Evolutionary conservation across 2,113 vertebrate genomes (phyloP).

Genomic region (Struthidea cinerea): DNA sequence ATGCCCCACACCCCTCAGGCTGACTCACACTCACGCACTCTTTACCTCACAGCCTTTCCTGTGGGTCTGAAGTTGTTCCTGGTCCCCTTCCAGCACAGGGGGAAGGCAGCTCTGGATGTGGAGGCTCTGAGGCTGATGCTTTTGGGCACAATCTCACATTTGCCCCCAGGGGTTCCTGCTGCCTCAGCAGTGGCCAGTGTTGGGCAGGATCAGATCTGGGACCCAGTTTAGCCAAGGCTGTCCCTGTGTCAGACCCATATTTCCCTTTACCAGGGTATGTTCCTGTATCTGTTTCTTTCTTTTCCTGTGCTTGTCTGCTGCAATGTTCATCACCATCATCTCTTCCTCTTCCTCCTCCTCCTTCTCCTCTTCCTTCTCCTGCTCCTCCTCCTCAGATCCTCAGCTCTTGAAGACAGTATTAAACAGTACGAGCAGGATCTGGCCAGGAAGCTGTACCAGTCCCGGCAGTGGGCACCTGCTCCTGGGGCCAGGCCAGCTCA

Average conservation of each 20-base stretch:
- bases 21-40: neutral
- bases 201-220: neutral
- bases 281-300: slow-evolving; percentile 48
- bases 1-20: neutral
- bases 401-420: slow-evolving; percentile 88
- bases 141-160: neutral
- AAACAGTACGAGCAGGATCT: slow-evolving; percentile 92
- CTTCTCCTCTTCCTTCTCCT: neutral
- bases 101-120: neutral
- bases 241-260: neutral
- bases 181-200: neutral
- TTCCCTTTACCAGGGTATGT: slow-evolving; percentile 8
- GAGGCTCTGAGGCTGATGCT: neutral
- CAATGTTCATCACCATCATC: slow-evolving; percentile 51
- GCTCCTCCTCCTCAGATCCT: slow-evolving; percentile 72
- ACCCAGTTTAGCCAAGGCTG: neutral
- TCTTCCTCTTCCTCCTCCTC: neutral
- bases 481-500: slow-evolving; percentile 61
- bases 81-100: accelerated
- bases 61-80: neutral
- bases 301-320: slow-evolving; percentile 9
- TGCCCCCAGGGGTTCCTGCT: neutral
- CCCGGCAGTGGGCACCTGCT: slow-evolving; percentile 81
- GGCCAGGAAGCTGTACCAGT: slow-evolving; percentile 90
- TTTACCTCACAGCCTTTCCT: neutral